A percentile compares a stretch with the other conserved stretches of the same genome.
Conservation (phyloP, 2,113 vertebrate species). For the Budorcas taxicolor region DNA sequence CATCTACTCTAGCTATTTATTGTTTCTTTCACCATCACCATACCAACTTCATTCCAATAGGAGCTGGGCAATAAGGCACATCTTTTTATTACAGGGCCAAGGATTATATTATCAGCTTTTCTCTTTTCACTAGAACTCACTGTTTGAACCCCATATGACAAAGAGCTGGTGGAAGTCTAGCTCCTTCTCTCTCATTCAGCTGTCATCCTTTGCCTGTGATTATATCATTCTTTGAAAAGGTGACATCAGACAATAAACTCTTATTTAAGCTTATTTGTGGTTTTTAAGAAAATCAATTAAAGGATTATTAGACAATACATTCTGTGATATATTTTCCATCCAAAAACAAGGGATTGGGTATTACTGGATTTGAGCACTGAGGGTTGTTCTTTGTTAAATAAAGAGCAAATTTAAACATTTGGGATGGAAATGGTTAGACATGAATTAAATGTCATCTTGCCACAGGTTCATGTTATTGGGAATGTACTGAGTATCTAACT, state of each 20-base stretch:
- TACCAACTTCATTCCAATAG: background rate
- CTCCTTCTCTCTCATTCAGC: background rate
- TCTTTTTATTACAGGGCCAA: background rate
- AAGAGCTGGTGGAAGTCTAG: background rate
- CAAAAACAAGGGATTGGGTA: background rate
- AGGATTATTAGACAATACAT: background rate
- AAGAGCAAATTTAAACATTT: background rate
- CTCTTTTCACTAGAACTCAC: background rate
- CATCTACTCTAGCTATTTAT: background rate
- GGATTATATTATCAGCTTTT: background rate
- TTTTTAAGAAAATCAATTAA: slow-evolving; percentile 20
- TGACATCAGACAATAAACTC: background rate
- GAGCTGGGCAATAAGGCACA: background rate
- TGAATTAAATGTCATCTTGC: background rate
- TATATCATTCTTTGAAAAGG: background rate
- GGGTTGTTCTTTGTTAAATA: background rate
- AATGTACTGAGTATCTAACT: background rate
- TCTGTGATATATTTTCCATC: background rate
- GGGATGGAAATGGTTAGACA: background rate
- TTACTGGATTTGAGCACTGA: background rate
- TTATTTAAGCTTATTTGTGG: background rate
- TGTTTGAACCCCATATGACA: background rate
- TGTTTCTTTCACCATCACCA: background rate
- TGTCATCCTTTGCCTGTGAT: background rate
- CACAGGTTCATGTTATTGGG: background rate